Conservation (phyloP, 2,888 invertebrate genomes). For the Aromia moschata region DNA sequence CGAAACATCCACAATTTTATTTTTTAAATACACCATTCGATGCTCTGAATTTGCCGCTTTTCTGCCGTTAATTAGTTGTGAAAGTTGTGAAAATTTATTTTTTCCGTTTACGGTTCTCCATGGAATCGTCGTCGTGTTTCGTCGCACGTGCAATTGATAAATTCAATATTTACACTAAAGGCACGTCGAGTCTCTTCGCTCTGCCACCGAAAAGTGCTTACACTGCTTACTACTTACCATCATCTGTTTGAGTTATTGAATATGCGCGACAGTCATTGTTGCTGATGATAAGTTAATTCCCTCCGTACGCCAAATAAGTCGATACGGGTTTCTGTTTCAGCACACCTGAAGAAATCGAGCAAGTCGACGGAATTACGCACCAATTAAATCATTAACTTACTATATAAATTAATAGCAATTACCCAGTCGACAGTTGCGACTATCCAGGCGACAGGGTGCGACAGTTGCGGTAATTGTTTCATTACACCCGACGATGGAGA, state of each 20-base stretch:
- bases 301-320: constrained; percentile 10
- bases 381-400: constrained; percentile 4
- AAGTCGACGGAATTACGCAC: constrained; percentile 1
- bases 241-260: constrained; percentile 17
- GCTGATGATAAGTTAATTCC: constrained; percentile 17
- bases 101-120: too few relatives aligned
- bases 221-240: too few relatives aligned
- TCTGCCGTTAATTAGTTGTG: too few relatives aligned
- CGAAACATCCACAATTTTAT: too few relatives aligned
- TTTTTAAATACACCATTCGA: too few relatives aligned
- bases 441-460: too few relatives aligned
- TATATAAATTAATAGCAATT: constrained; percentile 11
- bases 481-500: background rate
- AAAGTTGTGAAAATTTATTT: too few relatives aligned
- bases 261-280: background rate
- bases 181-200: constrained; percentile 9
- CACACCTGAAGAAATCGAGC: background rate
- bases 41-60: too few relatives aligned
- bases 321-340: constrained; percentile 4
- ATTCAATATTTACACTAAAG: constrained; percentile 9
- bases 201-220: constrained; percentile 1
- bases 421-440: background rate
- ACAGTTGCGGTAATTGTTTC: constrained; percentile 7
- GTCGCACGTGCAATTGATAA: constrained; percentile 14
- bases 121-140: background rate